Percentiles rank a stretch among this genome's conserved stretches.
These are phyloP conservation scores for Neotoxoptera formosana DNA, from an alignment of 1,140 invertebrate genomes.

Conservation along the genomic window DNA sequence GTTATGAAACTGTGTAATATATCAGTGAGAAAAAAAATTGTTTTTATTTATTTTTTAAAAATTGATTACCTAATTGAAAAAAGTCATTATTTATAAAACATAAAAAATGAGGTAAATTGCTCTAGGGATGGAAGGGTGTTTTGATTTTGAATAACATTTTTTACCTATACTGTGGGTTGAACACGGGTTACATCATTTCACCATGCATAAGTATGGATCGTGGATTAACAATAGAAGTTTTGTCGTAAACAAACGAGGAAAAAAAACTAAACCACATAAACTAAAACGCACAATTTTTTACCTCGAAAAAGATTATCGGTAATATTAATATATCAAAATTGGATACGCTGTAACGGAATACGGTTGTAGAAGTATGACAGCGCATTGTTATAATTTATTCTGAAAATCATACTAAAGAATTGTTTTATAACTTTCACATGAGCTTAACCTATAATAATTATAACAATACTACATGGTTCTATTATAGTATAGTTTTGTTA, in stretches of 20 bases:
- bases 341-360: neutral
- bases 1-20: neutral
- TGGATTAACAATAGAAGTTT: slow-evolving; percentile 4
- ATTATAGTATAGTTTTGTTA: neutral
- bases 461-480: neutral
- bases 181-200: neutral
- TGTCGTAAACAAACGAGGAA: slow-evolving; percentile 1
- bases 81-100: neutral
- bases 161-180: neutral
- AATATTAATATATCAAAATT: slow-evolving; percentile 16
- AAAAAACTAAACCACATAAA: slow-evolving; percentile 5
- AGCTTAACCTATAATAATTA: neutral
- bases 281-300: neutral
- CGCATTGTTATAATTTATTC: neutral
- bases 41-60: neutral
- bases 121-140: neutral
- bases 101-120: neutral
- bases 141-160: slow-evolving; percentile 14
- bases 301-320: neutral
- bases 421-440: neutral
- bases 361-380: neutral
- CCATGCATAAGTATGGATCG: neutral
- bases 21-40: neutral
- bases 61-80: neutral
- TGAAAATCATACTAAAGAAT: neutral